A percentile compares a stretch with the other conserved stretches of the same genome.
Conservation (phyloP, 1,140 invertebrate species). For the Sycophaga agraensis region DNA sequence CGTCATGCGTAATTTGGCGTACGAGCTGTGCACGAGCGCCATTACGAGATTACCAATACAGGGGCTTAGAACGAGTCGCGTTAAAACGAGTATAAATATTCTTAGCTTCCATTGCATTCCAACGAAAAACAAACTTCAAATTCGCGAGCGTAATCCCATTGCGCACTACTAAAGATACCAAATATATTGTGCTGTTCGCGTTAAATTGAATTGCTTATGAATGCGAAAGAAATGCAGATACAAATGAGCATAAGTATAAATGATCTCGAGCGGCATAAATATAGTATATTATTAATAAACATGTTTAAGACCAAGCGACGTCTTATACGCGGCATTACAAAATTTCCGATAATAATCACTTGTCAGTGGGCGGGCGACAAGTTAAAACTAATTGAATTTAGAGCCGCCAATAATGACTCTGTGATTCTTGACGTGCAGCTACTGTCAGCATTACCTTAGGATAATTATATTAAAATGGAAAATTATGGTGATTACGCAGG, state of each 20-base stretch:
- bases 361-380: slow-evolving; percentile 18
- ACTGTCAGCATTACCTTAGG: slow-evolving; percentile 28
- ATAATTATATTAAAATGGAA: slow-evolving; percentile 41
- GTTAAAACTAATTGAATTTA: slow-evolving; percentile 41
- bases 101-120: background rate
- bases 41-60: no score
- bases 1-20: no score
- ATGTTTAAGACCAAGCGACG: no score
- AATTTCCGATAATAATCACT: slow-evolving; percentile 9
- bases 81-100: no score
- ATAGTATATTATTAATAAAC: no score
- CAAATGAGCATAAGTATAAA: background rate
- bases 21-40: no score
- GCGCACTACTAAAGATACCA: background rate
- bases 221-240: background rate
- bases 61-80: no score
- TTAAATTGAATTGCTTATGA: background rate
- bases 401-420: slow-evolving; percentile 4
- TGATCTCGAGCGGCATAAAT: background rate
- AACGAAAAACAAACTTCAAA: no score
- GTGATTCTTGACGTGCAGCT: background rate
- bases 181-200: background rate
- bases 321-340: background rate
- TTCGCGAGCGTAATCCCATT: background rate
- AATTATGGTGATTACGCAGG: slow-evolving; percentile 40